Base-by-base conservation (phyloP, 2,888 invertebrate species). In the Brachylomia viminalis region DNA sequence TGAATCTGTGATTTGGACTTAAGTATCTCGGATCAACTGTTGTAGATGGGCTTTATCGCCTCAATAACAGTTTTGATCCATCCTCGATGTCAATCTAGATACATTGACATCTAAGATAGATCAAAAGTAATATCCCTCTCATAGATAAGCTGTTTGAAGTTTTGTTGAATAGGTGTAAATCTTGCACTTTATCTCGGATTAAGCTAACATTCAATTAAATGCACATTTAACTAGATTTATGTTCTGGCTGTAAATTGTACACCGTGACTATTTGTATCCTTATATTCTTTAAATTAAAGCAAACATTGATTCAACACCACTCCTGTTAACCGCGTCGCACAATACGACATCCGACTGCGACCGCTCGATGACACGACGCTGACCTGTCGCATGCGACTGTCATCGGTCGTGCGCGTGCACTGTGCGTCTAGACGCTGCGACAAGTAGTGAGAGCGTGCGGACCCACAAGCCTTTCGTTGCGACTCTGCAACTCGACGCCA, bases 91-190 rank as follows among this genome's bases (percentile, higher is more conserved):
- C 61, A 75, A 45, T 33, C 23, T 54, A 27, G 17, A 52, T 45
- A 45, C 10, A 75, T 54, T 33, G 30, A 61, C n/a, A n/a, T 10
- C 20, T 11, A 33, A 52, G 15, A 47, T 27, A 23, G 13, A 11
- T 54, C 33, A 38, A 54, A 62, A 47, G 23, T 42, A 10, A 8
- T n/a, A 45, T 67, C n/a, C 54, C n/a, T 45, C 42, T 3, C 23
- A 54, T 10, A 72, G 45, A 52, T 45, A 62, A 62, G 23, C 52
- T 75, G 17, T 61, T 52, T 49, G 52, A 75, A 75, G 33, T 47
- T 54, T 61, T 54, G 45, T 30, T 45, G 75, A 30, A 42, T 27
- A 75, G 30, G 23, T 75, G 30, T 75, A 74, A 75, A 59, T 75
- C 20, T 74, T 59, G 17, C 27, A 42, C 17, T 45, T 61, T 61